Evolutionary conservation across 1,140 invertebrate species (phyloP), one percentile per base, ranked within the genome.

Genomic region (Danaus plexippus): DNA sequence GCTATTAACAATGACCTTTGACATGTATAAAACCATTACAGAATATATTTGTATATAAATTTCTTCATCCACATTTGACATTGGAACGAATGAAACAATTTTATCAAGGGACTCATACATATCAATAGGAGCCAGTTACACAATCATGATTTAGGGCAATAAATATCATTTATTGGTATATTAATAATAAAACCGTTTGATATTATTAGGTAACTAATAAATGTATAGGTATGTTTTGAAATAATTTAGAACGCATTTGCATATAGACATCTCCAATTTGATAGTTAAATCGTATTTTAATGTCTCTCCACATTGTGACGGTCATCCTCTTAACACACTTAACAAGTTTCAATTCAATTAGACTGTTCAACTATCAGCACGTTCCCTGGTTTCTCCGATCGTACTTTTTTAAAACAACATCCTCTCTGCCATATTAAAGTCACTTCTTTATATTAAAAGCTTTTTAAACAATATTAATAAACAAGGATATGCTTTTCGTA

Each of bases 251-350:
- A 9, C 43, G 44, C 52, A 63, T 43, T 63, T 51, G 57, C 57
- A 54, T 63, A 58, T 48, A 58, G 40, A 67, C 71, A 74, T 73
- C 70, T 66, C 67, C 68, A 63, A 59, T 54, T 69, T 63, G 69
- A 70, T 75, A 52, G 71, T 73, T 73, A 76, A 83, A 83, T 83
- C 66, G 64, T 54, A 61, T 79, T 85, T 85, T 83, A 83, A 85
- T 77, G 80, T 69, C 22, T 61, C 59, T 56, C 61, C 47, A 54
- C 56, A 73, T 75, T 70, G 64, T 74, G 64, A 71, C 66, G 58
- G 66, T 69, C 66, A 64, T 47, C 54, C 57, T 70, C 72, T 77
- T 80, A 80, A 73, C 77, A 78, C 69, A 80, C 69, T 78, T 80
- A 71, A 75, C 71, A 72, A 72, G 69, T 73, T 71, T 67, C 62